A percentile compares a stretch with the other conserved stretches of the same genome.
These are phyloP conservation scores for Odontesthes bonariensis DNA, from an alignment of 2,113 vertebrate genomes.

Conservation along the genomic window DNA sequence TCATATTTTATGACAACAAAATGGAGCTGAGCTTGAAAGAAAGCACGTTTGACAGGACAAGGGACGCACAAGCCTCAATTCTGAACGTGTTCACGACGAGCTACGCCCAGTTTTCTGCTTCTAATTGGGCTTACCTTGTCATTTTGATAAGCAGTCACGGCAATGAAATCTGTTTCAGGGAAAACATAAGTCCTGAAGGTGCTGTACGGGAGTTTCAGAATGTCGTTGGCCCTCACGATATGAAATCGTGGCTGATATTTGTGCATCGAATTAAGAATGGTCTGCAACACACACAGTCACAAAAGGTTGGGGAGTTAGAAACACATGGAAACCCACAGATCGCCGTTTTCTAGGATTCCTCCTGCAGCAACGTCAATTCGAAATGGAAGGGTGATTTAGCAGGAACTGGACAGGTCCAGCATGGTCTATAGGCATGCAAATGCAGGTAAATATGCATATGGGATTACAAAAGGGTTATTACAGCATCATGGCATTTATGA, in stretches of 20 bases:
- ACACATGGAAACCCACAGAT: no score
- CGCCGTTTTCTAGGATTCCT: no score
- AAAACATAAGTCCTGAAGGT: constrained; percentile 99
- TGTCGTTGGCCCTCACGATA: constrained; percentile 97
- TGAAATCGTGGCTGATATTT: constrained; percentile 99
- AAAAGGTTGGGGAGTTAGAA: background rate
- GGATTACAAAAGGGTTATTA: background rate
- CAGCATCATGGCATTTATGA: background rate
- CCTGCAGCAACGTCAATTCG: background rate
- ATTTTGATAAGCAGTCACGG: constrained; percentile 98
- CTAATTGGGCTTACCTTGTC: constrained; percentile 90
- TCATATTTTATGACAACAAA: constrained; percentile 78
- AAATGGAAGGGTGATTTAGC: background rate
- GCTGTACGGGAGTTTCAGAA: constrained; percentile 96
- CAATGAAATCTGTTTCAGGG: constrained; percentile 98
- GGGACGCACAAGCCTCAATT: background rate
- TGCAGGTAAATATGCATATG: background rate
- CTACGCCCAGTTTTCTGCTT: background rate
- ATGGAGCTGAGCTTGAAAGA: constrained; percentile 38
- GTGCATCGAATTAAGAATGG: constrained; percentile 98
- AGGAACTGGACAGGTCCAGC: background rate
- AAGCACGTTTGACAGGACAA: constrained; percentile 16
- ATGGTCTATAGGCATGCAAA: background rate
- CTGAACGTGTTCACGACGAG: background rate
- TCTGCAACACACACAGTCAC: constrained; percentile 82